Evolutionary conservation across 2,113 vertebrate species (phyloP).

Genomic region (Rattus norvegicus): DNA sequence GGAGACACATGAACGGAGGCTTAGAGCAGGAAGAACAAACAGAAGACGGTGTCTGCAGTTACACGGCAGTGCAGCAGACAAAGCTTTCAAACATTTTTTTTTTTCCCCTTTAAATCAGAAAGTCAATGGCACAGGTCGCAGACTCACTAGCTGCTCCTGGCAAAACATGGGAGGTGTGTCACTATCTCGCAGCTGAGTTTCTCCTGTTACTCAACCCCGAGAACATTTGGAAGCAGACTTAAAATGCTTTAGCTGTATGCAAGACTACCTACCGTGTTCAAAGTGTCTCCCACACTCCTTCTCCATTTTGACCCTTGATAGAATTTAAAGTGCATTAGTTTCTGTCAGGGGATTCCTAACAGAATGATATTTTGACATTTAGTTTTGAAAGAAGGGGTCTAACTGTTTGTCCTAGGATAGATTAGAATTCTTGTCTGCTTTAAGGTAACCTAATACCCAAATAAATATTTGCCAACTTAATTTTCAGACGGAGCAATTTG

Average conservation of each 20-base stretch:
- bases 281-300: constrained; percentile 34
- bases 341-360: constrained; percentile 38
- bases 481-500: constrained; percentile 7
- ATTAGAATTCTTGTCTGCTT: constrained; percentile 35
- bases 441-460: constrained; percentile 26
- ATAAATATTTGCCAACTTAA: constrained; percentile 23
- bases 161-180: not conserved
- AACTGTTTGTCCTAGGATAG: not conserved
- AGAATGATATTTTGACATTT: constrained; percentile 43
- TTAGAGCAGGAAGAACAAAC: constrained; percentile 22
- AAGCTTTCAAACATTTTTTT: not conserved
- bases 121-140: not conserved
- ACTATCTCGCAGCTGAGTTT: not conserved
- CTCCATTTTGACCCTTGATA: constrained; percentile 39
- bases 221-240: constrained; percentile 51
- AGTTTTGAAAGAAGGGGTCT: constrained; percentile 31
- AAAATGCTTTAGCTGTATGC: constrained; percentile 25
- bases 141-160: not conserved
- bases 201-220: constrained; percentile 39
- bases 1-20: constrained; percentile 25
- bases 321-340: constrained; percentile 53
- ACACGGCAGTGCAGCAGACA: not conserved
- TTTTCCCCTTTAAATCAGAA: not conserved
- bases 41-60: not conserved
- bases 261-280: not conserved